Evolutionary conservation across 2,888 invertebrate genomes (phyloP), one percentile per base, ranked within the genome.

Genomic region (Cataglyphis albicans): DNA sequence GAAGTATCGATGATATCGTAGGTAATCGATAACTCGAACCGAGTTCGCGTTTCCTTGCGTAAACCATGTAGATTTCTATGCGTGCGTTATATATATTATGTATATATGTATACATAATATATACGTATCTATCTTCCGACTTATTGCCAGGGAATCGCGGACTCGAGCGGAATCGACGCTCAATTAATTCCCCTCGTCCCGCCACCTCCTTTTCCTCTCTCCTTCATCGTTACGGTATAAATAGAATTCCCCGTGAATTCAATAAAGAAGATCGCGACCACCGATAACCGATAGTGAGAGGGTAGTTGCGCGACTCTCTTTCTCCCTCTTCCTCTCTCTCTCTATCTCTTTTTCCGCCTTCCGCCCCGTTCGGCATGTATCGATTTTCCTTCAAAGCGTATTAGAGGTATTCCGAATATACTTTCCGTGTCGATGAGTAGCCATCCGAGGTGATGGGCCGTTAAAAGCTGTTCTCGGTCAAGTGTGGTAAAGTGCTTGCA

Each of bases 401-500:
- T 90, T 90, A 90, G 83, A 90, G 90, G 85, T 85, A 89, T 88
- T 89, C 78, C 88, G 90, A 89, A 92, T 91, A 91, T 91, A 92
- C 88, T 90, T 92, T 92, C 90, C 91, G 80, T 87, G 84, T 88
- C 89, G 90, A 89, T 88, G 91, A 92, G 87, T 91, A 88, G 88
- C 90, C 88, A 91, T 88, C 89, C 90, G 88, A 89, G 88, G 88
- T 91, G 92, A 92, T 92, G 92, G 91, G 84, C 87, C 88, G 88
- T 89, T 90, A 91, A 92, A 90, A 91, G 91, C 91, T 88, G 88
- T 85, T 91, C 90, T 88, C 86, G 90, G 91, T 87, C 89, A 90
- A 92, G 92, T 90, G 88, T 90, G 88, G 87, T 83, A 87, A 91
- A 91, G 89, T 89, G 86, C 85, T 83, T 73, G 64, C 57, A 65